A percentile compares a stretch with the other conserved stretches of the same genome.
Conservation (phyloP, 2,888 invertebrate genomes). For the Nomada ferruginata region DNA sequence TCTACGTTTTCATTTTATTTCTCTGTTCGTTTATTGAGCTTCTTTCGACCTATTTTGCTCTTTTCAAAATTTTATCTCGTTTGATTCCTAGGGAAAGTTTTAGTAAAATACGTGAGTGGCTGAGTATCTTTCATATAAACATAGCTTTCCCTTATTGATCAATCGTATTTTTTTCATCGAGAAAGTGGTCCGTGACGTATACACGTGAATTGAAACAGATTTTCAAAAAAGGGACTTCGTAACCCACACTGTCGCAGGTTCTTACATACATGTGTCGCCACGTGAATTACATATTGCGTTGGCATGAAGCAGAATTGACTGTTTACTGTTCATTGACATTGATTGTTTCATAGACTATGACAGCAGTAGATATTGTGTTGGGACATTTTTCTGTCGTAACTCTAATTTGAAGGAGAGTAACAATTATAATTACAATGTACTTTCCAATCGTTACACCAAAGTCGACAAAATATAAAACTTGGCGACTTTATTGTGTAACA, state of each 20-base stretch:
- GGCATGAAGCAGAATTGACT: background rate
- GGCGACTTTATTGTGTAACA: background rate
- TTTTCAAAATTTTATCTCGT: background rate
- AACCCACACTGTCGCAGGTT: conserved; percentile 2
- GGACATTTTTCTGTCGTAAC: background rate
- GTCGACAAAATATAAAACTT: no score
- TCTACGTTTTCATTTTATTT: no score
- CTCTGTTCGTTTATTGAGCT: no score
- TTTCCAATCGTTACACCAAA: no score
- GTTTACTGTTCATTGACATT: conserved; percentile 4
- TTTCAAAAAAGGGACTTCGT: background rate
- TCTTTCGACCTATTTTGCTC: no score
- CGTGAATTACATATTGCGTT: background rate
- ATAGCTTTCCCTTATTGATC: background rate
- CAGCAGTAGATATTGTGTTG: background rate
- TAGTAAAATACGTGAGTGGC: background rate
- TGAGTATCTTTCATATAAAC: no score
- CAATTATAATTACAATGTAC: background rate
- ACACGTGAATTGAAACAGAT: conserved; percentile 4
- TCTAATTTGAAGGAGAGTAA: background rate
- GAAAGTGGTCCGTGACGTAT: background rate
- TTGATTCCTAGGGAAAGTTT: background rate
- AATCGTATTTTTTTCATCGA: background rate
- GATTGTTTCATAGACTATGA: conserved; percentile 7
- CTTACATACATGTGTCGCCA: background rate